These are phyloP conservation scores for Mirounga angustirostris DNA, from an alignment of 2,113 vertebrate genomes.

Conservation along the genomic window DNA sequence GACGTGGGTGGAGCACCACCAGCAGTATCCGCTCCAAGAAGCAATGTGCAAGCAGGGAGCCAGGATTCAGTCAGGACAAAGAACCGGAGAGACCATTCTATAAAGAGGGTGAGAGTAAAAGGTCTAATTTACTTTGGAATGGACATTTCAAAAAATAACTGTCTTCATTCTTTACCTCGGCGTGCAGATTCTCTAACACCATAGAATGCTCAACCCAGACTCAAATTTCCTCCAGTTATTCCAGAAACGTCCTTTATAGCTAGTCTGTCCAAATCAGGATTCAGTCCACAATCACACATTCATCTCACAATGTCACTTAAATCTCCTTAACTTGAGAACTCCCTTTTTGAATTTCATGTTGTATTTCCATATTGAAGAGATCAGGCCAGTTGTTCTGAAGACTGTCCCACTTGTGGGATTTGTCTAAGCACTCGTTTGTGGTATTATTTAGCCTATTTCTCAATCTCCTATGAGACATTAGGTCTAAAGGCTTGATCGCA, in stretches of 20 bases:
- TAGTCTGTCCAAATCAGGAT: slow-evolving; percentile 44
- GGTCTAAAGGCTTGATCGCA: background rate
- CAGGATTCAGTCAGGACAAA: background rate
- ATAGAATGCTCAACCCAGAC: slow-evolving; percentile 28
- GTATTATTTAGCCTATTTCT: slow-evolving; percentile 41
- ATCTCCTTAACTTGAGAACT: slow-evolving; percentile 27
- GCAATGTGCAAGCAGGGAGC: background rate
- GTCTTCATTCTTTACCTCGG: slow-evolving; percentile 4
- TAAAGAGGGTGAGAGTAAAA: background rate
- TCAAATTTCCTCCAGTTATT: background rate
- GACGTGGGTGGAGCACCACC: background rate
- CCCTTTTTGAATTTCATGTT: background rate
- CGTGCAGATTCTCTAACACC: slow-evolving; percentile 17
- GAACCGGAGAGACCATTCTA: background rate
- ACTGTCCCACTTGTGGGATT: background rate
- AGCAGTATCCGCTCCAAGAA: background rate
- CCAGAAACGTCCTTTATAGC: slow-evolving; percentile 19
- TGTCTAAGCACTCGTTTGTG: background rate
- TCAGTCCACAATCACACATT: background rate
- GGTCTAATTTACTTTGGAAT: slow-evolving; percentile 39
- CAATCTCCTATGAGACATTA: background rate
- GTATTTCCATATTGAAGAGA: slow-evolving; percentile 40
- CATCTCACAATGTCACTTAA: slow-evolving; percentile 30
- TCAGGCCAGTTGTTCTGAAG: background rate
- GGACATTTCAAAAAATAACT: slow-evolving; percentile 14